Conservation (phyloP, 2,113 vertebrate genomes). For the Struthidea cinerea region DNA sequence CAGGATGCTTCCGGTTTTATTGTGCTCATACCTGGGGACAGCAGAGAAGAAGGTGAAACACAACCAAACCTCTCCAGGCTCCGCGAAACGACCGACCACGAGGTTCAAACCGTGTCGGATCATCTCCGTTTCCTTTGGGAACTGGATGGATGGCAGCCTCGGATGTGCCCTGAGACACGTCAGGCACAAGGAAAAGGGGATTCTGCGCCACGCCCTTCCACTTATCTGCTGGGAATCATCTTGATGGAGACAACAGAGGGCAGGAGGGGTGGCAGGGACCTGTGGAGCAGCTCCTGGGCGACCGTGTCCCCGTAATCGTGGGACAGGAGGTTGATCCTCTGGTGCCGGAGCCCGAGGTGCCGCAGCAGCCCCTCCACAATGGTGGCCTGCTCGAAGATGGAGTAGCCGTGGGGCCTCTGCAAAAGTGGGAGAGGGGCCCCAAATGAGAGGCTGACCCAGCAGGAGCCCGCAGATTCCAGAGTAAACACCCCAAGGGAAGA, state of each 20-base stretch:
- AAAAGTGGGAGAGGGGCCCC: not conserved
- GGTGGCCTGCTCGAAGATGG: conserved; percentile 93
- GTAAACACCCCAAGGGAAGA: not conserved
- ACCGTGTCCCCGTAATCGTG: conserved; percentile 95
- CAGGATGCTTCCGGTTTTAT: conserved; percentile 82
- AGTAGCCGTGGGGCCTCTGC: conserved; percentile 88
- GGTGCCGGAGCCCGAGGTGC: conserved; percentile 82
- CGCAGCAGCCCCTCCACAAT: conserved; percentile 84
- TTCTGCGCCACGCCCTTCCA: rapidly evolving
- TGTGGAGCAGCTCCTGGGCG: conserved; percentile 91
- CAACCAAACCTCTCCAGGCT: not conserved
- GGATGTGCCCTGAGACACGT: not conserved
- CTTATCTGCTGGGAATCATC: not conserved
- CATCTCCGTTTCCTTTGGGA: not conserved
- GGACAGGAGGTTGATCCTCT: conserved; percentile 85
- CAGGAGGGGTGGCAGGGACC: conserved; percentile 63
- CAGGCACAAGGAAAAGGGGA: not conserved
- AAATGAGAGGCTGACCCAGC: not conserved
- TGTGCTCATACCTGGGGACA: conserved; percentile 82
- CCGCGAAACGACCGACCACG: rapidly evolving
- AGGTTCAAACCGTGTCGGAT: rapidly evolving
- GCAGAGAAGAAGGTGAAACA: not conserved
- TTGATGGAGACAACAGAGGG: not conserved
- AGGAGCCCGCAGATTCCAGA: not conserved
- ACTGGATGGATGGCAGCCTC: not conserved